Conservation (phyloP, 2,888 invertebrate species). For the Caenorhabditis sp. region DNA sequence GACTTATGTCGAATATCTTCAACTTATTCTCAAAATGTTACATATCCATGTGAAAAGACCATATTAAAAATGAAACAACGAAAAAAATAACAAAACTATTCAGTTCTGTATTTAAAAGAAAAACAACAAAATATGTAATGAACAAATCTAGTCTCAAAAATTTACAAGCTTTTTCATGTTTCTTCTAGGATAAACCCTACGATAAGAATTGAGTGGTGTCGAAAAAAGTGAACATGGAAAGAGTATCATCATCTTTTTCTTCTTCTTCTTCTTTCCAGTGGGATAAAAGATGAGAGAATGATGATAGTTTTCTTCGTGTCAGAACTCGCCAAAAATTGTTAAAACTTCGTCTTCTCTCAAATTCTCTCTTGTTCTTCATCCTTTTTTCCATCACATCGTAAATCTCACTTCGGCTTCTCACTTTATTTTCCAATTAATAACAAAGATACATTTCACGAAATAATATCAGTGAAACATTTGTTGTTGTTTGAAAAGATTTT, state of each 20-base stretch:
- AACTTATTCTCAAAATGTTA: no score
- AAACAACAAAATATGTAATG: no score
- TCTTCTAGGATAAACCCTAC: no score
- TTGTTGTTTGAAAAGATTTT: background rate
- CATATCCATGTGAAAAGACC: no score
- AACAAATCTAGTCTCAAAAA: no score
- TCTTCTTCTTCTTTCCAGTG: background rate
- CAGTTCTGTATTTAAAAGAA: no score
- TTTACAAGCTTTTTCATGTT: no score
- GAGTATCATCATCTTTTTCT: background rate
- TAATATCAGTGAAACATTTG: background rate
- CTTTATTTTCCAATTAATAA: conserved; percentile 1
- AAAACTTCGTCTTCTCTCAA: background rate
- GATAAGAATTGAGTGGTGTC: background rate
- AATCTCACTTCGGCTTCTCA: conserved; percentile 24
- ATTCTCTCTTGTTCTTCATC: background rate
- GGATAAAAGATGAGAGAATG: background rate
- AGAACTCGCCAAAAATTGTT: background rate
- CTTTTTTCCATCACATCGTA: conserved; percentile 29
- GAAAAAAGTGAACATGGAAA: background rate
- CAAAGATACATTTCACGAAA: background rate
- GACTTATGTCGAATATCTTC: no score
- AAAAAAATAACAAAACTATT: no score
- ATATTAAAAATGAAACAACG: no score
- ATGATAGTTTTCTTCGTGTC: background rate